Conservation (phyloP, 2,888 invertebrate genomes). For the Drosophila picticornis region DNA sequence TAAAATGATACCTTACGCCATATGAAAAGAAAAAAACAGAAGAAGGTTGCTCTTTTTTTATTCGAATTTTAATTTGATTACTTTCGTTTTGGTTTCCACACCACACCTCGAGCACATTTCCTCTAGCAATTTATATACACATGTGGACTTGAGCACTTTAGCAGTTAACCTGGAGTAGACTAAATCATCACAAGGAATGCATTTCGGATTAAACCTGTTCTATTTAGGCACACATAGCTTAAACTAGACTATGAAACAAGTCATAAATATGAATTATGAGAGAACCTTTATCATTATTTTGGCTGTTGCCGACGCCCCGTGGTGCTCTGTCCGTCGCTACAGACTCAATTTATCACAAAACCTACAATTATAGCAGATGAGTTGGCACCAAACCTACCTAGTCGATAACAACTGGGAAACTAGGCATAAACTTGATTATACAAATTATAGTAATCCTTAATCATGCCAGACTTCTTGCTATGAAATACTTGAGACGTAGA, state of each 20-base stretch:
- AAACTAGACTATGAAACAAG: background rate
- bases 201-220: constrained; percentile 26
- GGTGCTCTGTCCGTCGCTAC: constrained; percentile 5
- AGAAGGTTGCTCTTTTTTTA: constrained; percentile 54
- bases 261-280: constrained; percentile 12
- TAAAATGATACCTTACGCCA: constrained; percentile 62
- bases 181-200: constrained; percentile 27
- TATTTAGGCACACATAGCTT: constrained; percentile 16
- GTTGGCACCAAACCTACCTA: background rate
- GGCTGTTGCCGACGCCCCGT: constrained; percentile 25
- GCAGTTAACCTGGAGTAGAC: constrained; percentile 15
- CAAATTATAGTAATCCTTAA: background rate
- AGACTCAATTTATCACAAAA: constrained; percentile 10
- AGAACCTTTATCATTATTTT: background rate
- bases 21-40: constrained; percentile 7
- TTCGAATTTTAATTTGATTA: constrained; percentile 81
- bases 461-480: background rate
- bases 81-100: constrained; percentile 45
- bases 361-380: background rate
- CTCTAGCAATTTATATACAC: constrained; percentile 30
- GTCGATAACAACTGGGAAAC: background rate
- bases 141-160: constrained; percentile 12
- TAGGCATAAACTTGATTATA: background rate
- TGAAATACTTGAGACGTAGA: background rate
- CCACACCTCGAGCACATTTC: constrained; percentile 17